A percentile compares a stretch with the other conserved stretches of the same genome.
phyloP scores from a whole-genome alignment of 2,797 vertebrate species.

The Hafferia zeledoni region DNA sequence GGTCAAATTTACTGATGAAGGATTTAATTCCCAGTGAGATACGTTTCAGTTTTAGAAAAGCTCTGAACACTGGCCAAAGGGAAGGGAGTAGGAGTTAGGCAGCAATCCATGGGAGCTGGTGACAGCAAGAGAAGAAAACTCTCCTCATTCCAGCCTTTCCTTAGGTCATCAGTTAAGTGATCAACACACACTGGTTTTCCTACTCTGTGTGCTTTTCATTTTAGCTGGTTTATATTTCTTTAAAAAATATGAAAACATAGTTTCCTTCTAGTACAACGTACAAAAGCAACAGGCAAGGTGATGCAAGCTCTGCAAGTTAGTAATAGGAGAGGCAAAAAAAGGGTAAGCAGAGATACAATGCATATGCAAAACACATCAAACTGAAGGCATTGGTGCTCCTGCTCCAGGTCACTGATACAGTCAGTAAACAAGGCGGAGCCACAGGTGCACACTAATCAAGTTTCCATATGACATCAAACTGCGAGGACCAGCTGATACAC shows the following conservation, averaged over 20 bases:
- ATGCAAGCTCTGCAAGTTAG: background rate
- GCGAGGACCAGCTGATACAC: background rate
- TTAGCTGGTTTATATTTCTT: background rate
- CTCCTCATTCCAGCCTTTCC: background rate
- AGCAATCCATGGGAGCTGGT: background rate
- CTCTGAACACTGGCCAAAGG: background rate
- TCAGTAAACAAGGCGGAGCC: background rate
- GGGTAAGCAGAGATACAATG: fast-evolving
- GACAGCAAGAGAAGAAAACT: background rate
- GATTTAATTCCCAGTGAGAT: background rate
- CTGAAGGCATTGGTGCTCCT: background rate
- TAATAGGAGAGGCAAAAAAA: background rate
- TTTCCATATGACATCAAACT: background rate
- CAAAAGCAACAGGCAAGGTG: background rate
- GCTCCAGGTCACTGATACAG: background rate
- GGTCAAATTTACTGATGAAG: background rate
- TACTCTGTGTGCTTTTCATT: background rate
- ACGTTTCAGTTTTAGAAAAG: background rate
- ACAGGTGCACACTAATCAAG: background rate
- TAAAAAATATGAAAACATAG: background rate
- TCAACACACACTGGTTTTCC: background rate
- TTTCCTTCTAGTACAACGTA: background rate
- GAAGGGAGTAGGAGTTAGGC: background rate
- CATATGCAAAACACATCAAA: background rate
- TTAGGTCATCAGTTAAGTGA: background rate